Evolutionary conservation across 2,888 invertebrate genomes (phyloP), one percentile per base, ranked within the genome.

Genomic region (Rhagonycha fulva): DNA sequence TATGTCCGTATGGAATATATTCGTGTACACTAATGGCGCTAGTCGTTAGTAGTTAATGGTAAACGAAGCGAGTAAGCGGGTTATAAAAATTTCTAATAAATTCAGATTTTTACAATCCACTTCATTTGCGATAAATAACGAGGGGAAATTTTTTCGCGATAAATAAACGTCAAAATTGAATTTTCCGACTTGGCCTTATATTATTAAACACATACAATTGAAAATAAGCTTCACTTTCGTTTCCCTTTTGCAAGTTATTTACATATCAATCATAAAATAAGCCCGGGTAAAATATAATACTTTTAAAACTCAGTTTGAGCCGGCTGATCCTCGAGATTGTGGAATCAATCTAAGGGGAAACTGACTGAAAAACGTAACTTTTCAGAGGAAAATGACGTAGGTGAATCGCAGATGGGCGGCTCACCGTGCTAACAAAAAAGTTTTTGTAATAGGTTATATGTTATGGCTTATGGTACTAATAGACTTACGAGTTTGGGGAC

Each of bases 221-320:
- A 66, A 66, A 66, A 24, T 66, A 66, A 66, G 63, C 63, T 24
- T 14, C 63, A 24, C 24, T 66, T 26, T 66, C 63, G 12, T 66
- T 28, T 68, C 63, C 60, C 62, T 60, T 68, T 47, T 12, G 63
- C 62, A 61, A 61, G 72, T 78, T 82, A 82, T 82, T 82, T 82
- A 81, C 82, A 82, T 82, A 82, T 82, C 82, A 82, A 82, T 82
- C 82, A 81, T 80, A 80, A 82, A 80, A 78, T 77, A 80, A 82
- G 80, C 78, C 80, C 78, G 71, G 76, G 72, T 75, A 80, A 80
- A 82, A 80, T 79, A 78, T 79, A 81, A 80, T 79, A 77, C 78
- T 79, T 81, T 79, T 80, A 79, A 81, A 81, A 79, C 80, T 80
- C 78, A 74, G 72, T 72, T 76, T 74, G 79, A 80, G 79, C 78